phyloP scores from a whole-genome alignment of 2,888 invertebrate genomes.

The Thereva unica region DNA sequence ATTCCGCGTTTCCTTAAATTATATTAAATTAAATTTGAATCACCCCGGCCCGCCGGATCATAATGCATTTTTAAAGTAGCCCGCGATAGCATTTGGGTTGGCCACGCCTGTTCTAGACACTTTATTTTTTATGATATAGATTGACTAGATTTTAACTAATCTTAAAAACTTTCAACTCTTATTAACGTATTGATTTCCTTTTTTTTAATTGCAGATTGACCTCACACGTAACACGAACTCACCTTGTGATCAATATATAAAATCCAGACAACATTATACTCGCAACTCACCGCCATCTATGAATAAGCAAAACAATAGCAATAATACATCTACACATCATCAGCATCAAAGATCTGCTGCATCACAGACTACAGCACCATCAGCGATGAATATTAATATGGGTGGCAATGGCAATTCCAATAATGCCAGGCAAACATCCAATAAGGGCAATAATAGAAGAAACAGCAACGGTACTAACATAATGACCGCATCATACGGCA shows the following conservation, averaged over 20 bases:
- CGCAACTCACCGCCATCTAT: conserved; percentile 41
- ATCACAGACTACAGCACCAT: conserved; percentile 42
- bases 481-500: conserved; percentile 51
- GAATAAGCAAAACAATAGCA: conserved; percentile 20
- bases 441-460: conserved; percentile 32
- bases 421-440: neutral
- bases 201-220: conserved; percentile 38
- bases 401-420: conserved; percentile 17
- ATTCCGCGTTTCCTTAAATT: too few species aligned
- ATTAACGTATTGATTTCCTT: neutral
- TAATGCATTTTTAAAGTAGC: too few species aligned
- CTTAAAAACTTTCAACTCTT: neutral
- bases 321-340: neutral
- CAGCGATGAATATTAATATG: conserved; percentile 28
- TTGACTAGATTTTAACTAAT: neutral
- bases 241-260: conserved; percentile 39
- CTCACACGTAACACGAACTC: conserved; percentile 42
- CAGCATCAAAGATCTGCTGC: conserved; percentile 42
- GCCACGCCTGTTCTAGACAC: too few species aligned
- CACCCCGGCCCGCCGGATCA: too few species aligned
- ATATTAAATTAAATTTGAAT: too few species aligned
- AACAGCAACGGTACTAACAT: conserved; percentile 38
- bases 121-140: too few species aligned
- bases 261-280: conserved; percentile 35
- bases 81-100: too few species aligned